Evolutionary conservation across 2,888 invertebrate species (phyloP), one percentile per base, ranked within the genome.

Genomic region (Camponotus fellah): DNA sequence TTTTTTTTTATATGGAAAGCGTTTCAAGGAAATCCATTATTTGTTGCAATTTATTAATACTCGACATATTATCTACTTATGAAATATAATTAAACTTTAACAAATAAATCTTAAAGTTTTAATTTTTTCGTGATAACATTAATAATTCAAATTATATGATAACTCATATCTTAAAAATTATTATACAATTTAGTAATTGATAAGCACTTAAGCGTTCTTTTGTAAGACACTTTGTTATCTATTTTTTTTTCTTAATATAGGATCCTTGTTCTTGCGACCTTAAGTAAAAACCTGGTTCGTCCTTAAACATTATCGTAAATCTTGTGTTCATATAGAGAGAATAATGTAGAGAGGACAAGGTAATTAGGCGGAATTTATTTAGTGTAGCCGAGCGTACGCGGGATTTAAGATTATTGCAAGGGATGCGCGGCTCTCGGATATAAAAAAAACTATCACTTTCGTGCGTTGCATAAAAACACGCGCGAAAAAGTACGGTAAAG

Each of bases 321-420:
- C 68, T 80, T 58, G 71, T 58, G 62, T 79, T 74, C 84, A 64
- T 75, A 79, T 80, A 53, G 43, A 65, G 43, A 79, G 72, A 84
- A 79, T 84, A 85, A 85, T 79, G 62, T 84, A 43, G 58, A 77
- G 76, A 68, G 76, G 75, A 85, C 84, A 80, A 79, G 84, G 80
- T 76, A 85, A 85, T 85, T 85, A 85, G 80, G 74, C 62, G 37
- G 37, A 84, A 84, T 85, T 83, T 84, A 85, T 85, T 85, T 85
- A 85, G 84, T 74, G 72, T 79, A 79, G 66, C 49, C 75, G 65
- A 43, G 77, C 66, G n/a, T 53, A 66, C 64, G 37, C 58, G 79
- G 79, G 83, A 85, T 85, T 85, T 85, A 84, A 85, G 85, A 85
- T 85, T 85, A 85, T 85, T 84, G 60, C 74, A 37, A 32, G 65